These are phyloP conservation scores for Bombus breviceps DNA, from an alignment of 1,140 invertebrate species.

Conservation along the genomic window DNA sequence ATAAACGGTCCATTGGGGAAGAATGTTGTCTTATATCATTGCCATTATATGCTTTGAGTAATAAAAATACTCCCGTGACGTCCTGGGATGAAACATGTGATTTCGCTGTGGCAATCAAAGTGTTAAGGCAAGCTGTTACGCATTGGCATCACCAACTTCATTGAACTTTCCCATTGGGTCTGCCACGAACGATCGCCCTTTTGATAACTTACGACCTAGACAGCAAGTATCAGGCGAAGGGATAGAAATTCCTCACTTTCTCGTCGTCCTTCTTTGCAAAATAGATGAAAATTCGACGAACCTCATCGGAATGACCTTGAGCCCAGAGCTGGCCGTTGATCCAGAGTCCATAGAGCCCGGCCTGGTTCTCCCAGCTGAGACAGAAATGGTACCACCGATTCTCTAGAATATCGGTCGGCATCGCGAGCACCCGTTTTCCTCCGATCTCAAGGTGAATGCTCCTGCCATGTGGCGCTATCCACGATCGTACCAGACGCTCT, in stretches of 20 bases:
- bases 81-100: too few relatives aligned
- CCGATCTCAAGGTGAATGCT: slow-evolving; percentile 84
- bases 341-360: slow-evolving; percentile 85
- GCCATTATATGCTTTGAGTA: too few relatives aligned
- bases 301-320: slow-evolving; percentile 82
- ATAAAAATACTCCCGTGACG: too few relatives aligned
- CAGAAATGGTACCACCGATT: slow-evolving; percentile 87
- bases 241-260: not conserved
- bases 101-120: too few relatives aligned
- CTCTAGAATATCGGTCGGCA: slow-evolving; percentile 80
- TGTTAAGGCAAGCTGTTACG: too few relatives aligned
- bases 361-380: slow-evolving; percentile 85
- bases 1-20: too few relatives aligned
- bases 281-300: slow-evolving; percentile 54
- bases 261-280: not conserved
- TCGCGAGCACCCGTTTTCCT: slow-evolving; percentile 80
- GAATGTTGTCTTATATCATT: too few relatives aligned
- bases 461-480: slow-evolving; percentile 84
- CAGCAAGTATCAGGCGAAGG: too few relatives aligned
- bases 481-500: slow-evolving; percentile 84
- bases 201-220: too few relatives aligned
- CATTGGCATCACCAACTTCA: too few relatives aligned
- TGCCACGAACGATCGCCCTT: too few relatives aligned
- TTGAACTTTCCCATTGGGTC: too few relatives aligned
- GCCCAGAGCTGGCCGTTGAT: slow-evolving; percentile 83